Base-by-base conservation (phyloP, 2,888 invertebrate species). In the Latheticus oryzae region DNA sequence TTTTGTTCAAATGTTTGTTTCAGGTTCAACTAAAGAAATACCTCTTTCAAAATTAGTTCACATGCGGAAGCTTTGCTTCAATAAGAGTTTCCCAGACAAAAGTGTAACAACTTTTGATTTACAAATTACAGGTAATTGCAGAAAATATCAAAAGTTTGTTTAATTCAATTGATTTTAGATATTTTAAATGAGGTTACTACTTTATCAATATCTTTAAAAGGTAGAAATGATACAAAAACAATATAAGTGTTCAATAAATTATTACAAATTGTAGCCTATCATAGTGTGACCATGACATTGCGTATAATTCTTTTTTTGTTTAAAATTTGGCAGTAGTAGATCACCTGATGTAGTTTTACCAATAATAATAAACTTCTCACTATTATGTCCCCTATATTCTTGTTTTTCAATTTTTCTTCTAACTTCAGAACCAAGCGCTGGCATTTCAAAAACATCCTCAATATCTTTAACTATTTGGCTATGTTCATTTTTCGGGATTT, bases 281-380 rank as follows among this genome's bases (percentile, higher is more conserved):
- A 76, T 61, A 15, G 71, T 70, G 58, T 76, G 74, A 62, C 72
- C 69, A 35, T 48, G 64, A 69, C 73, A 75, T 17, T 57, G 58
- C 8, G 30, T 40, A 16, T 19, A 32, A 23, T 56, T 60, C 43
- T 40, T 58, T 43, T 58, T 63, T 30, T 28, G 47, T 58, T 67
- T 71, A 42, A 76, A 70, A 52, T 70, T 68, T 40, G 74, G 67
- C 48, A 73, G 64, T 37, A 75, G 61, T 40, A 75, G 62, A 51
- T 67, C n/a, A n/a, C n/a, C n/a, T n/a, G n/a, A n/a, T n/a, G n/a
- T 72, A 15, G 70, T 70, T 70, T 74, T 75, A 24, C 77, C 77
- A 21, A 75, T 50, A 26, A 62, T 67, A 24, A 74, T 51, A 15
- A 68, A 54, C 1, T 62, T 65, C 52, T 67, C 63, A 50, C 54